Percentiles rank a stretch among this genome's conserved stretches.
phyloP scores from a whole-genome alignment of 2,797 vertebrate genomes.

The Diplodus sargus region DNA sequence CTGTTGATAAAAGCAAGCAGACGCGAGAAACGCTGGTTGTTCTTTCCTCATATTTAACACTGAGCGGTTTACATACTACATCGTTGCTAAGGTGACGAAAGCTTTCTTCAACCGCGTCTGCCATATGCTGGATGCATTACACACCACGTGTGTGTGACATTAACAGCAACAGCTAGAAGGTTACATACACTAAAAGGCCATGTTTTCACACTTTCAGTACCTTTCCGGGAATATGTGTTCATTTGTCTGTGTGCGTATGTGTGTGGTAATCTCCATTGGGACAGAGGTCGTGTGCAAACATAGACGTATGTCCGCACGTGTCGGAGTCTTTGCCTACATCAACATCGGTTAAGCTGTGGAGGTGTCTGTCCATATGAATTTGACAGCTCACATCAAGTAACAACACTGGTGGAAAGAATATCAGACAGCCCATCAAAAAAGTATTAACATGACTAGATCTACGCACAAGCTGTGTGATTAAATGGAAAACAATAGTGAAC shows the following conservation, averaged over 20 bases:
- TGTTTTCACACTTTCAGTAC: constrained; percentile 77
- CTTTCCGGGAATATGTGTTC: constrained; percentile 75
- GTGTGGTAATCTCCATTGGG: constrained; percentile 67
- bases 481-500: constrained; percentile 52
- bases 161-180: constrained; percentile 71
- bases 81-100: constrained; percentile 72
- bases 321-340: constrained; percentile 68
- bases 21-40: constrained; percentile 42
- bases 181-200: constrained; percentile 75
- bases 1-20: constrained; percentile 56
- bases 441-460: constrained; percentile 20
- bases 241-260: constrained; percentile 55
- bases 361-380: constrained; percentile 61
- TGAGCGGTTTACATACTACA: constrained; percentile 57
- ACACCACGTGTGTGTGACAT: constrained; percentile 65
- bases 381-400: constrained; percentile 61
- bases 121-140: constrained; percentile 80
- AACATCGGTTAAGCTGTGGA: constrained; percentile 64
- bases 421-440: constrained; percentile 39
- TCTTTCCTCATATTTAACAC: constrained; percentile 70
- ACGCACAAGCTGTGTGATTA: constrained; percentile 21
- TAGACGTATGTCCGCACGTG: constrained; percentile 56
- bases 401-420: constrained; percentile 53
- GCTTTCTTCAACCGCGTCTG: constrained; percentile 67
- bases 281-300: constrained; percentile 68